Evolutionary conservation across 2,888 invertebrate genomes (phyloP).

Genomic region (Oeneis ivallda): DNA sequence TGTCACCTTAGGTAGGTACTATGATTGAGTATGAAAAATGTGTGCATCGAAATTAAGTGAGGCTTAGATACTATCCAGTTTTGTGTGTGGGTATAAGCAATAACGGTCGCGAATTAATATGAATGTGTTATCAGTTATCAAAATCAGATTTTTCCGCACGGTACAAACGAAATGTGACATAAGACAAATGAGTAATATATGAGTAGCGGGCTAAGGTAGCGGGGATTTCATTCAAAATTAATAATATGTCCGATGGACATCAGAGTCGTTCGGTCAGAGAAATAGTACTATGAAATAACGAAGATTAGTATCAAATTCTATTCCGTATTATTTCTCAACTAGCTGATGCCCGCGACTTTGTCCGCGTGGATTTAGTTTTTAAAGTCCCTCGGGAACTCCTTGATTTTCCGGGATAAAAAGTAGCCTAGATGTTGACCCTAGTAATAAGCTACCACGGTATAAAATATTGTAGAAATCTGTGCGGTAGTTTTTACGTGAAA

Average conservation of each 20-base stretch:
- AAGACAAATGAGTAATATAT: neutral
- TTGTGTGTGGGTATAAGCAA: neutral
- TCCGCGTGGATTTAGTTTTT: no score
- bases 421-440: no score
- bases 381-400: no score
- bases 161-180: neutral
- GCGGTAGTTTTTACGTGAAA: no score
- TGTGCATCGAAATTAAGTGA: slow-evolving; percentile 1
- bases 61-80: neutral
- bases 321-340: no score
- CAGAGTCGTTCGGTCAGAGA: neutral
- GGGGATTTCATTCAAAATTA: neutral
- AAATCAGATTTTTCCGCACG: neutral
- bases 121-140: neutral
- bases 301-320: no score
- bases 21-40: neutral
- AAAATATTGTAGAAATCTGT: no score
- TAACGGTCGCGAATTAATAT: slow-evolving; percentile 5
- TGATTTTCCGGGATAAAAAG: no score
- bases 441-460: no score
- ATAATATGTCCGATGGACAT: neutral
- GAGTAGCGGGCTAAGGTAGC: neutral
- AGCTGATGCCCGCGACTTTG: no score
- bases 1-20: slow-evolving; percentile 10
- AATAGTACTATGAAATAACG: no score